Evolutionary conservation across 2,888 invertebrate species (phyloP), one percentile per base, ranked within the genome.

Genomic region (Caenorhabditis panamensis): DNA sequence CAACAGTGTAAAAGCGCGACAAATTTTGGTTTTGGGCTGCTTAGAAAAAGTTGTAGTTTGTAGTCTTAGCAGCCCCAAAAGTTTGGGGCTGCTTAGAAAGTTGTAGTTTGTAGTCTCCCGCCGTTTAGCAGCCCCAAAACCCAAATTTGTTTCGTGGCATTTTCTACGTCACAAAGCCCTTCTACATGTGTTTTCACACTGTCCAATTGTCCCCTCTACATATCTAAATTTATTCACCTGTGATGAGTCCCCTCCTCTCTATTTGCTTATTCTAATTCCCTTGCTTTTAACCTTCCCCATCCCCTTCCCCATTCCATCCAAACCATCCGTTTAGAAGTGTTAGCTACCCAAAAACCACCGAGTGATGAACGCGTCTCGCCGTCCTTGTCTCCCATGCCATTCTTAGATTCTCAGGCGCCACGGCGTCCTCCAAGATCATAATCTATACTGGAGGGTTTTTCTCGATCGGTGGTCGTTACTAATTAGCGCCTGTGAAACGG

Each of bases 221-320:
- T 28, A 20, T 36, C 20, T 37, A 44, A 51, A 71, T 71, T 71
- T 61, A 71, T 71, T 71, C 69, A 71, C 69, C 69, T 71, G 69
- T 53, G 51, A 37, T 11, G 31, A 31, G 31, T 31, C 31, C 24
- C 24, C 51, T 13, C 2, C 24, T 18, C 11, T 22, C 24, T 51
- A 24, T 51, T 51, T 51, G 51, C 61, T 61, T 63, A 63, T 63
- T 63, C 59, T 49, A 49, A 58, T 36, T 28, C 16, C 59, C 47
- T 67, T 67, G 44, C 56, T 26, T 44, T 67, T 24, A 31, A 31
- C 41, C 47, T 26, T 37, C 37, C 53, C 41, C 54, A 6, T 47
- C 22, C 3, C 16, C n/a, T 26, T 20, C 37, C 37, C 44, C 41
- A 18, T 41, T 51, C 22, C 64, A 0, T 36, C n/a, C 31, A n/a